Percentiles rank a stretch among this genome's conserved stretches.
phyloP scores from a whole-genome alignment of 2,113 vertebrate species.

The Ondatra zibethicus region DNA sequence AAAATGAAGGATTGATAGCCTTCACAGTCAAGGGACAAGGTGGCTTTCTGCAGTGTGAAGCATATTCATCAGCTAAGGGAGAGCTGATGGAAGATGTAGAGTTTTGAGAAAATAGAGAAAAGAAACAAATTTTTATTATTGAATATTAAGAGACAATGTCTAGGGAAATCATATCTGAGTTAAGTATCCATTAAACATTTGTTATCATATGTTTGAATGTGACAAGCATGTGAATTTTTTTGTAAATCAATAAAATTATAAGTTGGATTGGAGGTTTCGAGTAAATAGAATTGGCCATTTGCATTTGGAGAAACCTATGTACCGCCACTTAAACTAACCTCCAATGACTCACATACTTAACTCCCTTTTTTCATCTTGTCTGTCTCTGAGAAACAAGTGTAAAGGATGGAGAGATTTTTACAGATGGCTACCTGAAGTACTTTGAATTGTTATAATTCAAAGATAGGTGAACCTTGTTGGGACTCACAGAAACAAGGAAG shows the following conservation, averaged over 20 bases:
- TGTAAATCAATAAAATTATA: background rate
- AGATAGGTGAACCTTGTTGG: background rate
- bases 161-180: background rate
- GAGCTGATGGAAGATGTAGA: background rate
- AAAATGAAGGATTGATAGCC: background rate
- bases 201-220: background rate
- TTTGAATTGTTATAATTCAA: background rate
- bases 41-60: background rate
- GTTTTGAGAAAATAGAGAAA: background rate
- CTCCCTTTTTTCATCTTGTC: background rate
- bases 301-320: background rate
- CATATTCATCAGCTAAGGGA: background rate
- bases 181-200: background rate
- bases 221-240: background rate
- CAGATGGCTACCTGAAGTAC: background rate
- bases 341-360: background rate
- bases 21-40: background rate
- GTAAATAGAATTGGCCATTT: background rate
- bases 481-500: background rate
- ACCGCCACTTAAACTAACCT: background rate
- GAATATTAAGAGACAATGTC: background rate
- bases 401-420: background rate
- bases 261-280: background rate
- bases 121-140: background rate
- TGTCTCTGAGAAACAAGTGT: background rate